These are phyloP conservation scores for Tetramorium alpestre DNA, from an alignment of 1,140 invertebrate species.

Conservation along the genomic window DNA sequence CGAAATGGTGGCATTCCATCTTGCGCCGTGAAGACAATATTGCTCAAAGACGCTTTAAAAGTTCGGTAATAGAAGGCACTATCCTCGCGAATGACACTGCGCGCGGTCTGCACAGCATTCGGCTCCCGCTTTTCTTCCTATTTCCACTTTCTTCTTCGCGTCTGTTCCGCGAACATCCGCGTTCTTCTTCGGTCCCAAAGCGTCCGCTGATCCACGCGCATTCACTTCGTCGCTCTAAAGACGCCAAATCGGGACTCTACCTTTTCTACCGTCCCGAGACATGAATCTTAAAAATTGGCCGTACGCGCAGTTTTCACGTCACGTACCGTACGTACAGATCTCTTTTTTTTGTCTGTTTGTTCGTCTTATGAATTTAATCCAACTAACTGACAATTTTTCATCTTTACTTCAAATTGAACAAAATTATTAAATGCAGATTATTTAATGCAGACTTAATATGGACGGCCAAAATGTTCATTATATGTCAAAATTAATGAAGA, in stretches of 20 bases:
- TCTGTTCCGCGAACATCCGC: background rate
- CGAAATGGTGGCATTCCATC: slow-evolving; percentile 67
- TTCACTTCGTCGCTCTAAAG: background rate
- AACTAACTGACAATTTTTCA: slow-evolving; percentile 1
- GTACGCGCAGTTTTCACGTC: slow-evolving; percentile 22
- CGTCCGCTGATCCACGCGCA: background rate
- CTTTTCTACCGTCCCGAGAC: background rate
- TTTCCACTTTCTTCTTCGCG: background rate
- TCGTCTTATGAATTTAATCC: slow-evolving; percentile 30
- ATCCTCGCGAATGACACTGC: slow-evolving; percentile 30
- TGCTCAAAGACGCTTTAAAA: slow-evolving; percentile 75
- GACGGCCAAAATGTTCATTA: background rate
- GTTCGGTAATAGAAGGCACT: slow-evolving; percentile 73
- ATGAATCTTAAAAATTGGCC: slow-evolving; percentile 63
- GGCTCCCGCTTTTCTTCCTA: background rate
- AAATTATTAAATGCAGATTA: slow-evolving; percentile 5
- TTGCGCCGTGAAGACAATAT: slow-evolving; percentile 71
- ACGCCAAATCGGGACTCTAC: slow-evolving; percentile 58
- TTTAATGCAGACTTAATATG: background rate
- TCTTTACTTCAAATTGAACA: background rate
- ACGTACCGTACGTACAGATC: background rate
- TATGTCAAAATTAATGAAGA: background rate
- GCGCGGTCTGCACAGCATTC: background rate
- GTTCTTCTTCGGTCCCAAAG: background rate
- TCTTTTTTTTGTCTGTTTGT: background rate